Evolutionary conservation across 37 sponge, comb jelly and placozoan genomes (phyloP), one percentile per base, ranked within the genome.

Genomic region (Crambe crambe): DNA sequence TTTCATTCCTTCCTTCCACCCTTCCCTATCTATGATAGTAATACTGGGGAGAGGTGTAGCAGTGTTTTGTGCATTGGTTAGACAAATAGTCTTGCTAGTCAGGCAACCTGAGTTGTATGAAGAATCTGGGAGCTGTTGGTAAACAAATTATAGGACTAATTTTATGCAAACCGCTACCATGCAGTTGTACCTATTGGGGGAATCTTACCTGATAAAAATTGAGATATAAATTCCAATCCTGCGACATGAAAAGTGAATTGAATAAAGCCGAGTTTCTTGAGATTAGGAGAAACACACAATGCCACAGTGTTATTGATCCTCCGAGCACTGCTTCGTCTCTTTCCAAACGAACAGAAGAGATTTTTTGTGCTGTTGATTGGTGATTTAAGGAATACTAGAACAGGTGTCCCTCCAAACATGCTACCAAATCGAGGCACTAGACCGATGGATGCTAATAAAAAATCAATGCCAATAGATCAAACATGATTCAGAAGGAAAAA

Each of bases 351-450:
- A 66, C 89, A 89, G 31, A 63, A 39, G 54, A 89, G 51, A 34
- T 79, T 73, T 31, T 80, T 70, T n/a, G 62, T 25, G 21, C 15
- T 47, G 2, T 64, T 37, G 3, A 89, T 20, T 25, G 32, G 37
- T 29, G 64, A 36, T 32, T 76, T 82, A 39, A 73, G 37, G 1
- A 70, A 27, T 25, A 81, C 30, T 17, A 79, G 39, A 0, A 86
- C 59, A 44, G 70, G 62, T 44, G 83, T 78, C 22, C 89, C 89
- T 58, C 89, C 89, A 10, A 84, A 32, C 75, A 78, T 79, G 74
- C 65, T 83, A 22, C 89, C 89, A 70, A 51, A 73, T 20, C 71
- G 38, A 18, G 84, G 89, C 27, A 1, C 42, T 31, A 77, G 69
- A 8, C 9, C 9, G 20, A 27, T 34, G 54, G 54, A 9, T 18